A percentile compares a stretch with the other conserved stretches of the same genome.
These are phyloP conservation scores for Ceyx erithaca DNA, from an alignment of 2,797 vertebrate species.

Conservation along the genomic window DNA sequence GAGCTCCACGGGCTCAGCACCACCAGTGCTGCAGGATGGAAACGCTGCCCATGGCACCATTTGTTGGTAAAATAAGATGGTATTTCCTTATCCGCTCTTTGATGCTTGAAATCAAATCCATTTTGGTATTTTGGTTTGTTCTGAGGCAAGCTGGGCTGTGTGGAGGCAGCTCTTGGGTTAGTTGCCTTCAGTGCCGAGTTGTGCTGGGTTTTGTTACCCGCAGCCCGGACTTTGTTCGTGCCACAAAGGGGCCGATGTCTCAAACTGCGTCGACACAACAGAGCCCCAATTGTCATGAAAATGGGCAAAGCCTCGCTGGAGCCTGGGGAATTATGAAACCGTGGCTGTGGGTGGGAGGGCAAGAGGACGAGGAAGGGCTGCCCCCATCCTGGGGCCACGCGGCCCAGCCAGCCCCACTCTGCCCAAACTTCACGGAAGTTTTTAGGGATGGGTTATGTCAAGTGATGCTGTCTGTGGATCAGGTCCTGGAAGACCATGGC, in stretches of 20 bases:
- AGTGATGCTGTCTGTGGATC: not conserved
- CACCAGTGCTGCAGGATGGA: fast-evolving
- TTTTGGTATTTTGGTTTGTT: not conserved
- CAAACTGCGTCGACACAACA: conserved; percentile 42
- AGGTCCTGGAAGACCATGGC: not conserved
- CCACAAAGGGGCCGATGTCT: conserved; percentile 52
- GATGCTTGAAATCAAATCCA: not conserved
- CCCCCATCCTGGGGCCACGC: not conserved
- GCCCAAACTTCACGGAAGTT: not conserved
- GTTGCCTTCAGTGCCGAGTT: not conserved
- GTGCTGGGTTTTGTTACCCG: not conserved
- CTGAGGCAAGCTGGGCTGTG: not conserved
- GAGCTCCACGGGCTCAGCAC: not conserved
- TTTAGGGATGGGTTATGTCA: not conserved
- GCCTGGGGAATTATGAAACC: not conserved
- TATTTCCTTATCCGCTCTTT: not conserved
- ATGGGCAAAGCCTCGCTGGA: conserved; percentile 18
- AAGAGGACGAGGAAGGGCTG: not conserved
- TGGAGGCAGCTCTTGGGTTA: not conserved
- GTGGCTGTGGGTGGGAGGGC: conserved; percentile 8
- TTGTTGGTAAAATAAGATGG: not conserved
- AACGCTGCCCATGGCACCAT: fast-evolving
- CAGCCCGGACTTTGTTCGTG: conserved; percentile 43
- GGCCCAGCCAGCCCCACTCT: not conserved
- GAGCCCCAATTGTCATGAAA: conserved; percentile 63